Evolutionary conservation across 2,797 vertebrate species (phyloP).

Genomic region (Enteromius unitaeniatus): DNA sequence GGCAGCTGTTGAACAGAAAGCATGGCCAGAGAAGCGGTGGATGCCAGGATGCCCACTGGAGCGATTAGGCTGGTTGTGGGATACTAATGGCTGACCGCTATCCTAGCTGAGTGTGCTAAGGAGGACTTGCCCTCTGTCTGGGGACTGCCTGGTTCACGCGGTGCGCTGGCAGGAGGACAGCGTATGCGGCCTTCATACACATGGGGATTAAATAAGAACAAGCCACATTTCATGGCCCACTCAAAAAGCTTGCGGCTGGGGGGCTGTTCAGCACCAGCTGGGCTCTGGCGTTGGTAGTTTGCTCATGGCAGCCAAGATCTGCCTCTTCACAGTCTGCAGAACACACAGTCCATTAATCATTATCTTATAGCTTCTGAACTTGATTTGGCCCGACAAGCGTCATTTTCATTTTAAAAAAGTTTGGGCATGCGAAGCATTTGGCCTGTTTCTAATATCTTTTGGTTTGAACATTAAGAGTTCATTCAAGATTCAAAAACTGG

Average conservation of each 20-base stretch:
- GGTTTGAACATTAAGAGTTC: not conserved
- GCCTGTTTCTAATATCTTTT: not conserved
- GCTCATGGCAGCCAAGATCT: conserved; percentile 35
- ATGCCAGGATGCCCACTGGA: conserved; percentile 27
- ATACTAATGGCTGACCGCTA: conserved; percentile 14
- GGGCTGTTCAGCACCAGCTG: conserved; percentile 37
- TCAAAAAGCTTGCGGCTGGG: conserved; percentile 4
- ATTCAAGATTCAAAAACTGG: not conserved
- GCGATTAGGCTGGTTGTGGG: conserved; percentile 22
- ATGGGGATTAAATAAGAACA: conserved; percentile 38
- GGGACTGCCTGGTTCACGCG: not conserved
- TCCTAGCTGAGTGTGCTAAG: conserved; percentile 8
- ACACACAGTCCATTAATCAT: conserved; percentile 43
- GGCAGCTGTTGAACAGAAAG: not conserved
- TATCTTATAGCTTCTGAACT: conserved; percentile 38
- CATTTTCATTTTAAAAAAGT: conserved; percentile 15
- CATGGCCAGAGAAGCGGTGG: not conserved
- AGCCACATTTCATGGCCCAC: conserved; percentile 33
- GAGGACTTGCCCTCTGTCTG: conserved; percentile 26
- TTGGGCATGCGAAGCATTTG: not conserved
- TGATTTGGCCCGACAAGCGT: conserved; percentile 4
- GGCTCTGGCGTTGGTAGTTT: conserved; percentile 26
- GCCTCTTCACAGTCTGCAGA: conserved; percentile 20
- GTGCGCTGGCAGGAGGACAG: conserved; percentile 1
- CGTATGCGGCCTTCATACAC: conserved; percentile 1